Base-by-base conservation (phyloP, 1,140 invertebrate genomes). In the Rhizoglyphus robini region DNA sequence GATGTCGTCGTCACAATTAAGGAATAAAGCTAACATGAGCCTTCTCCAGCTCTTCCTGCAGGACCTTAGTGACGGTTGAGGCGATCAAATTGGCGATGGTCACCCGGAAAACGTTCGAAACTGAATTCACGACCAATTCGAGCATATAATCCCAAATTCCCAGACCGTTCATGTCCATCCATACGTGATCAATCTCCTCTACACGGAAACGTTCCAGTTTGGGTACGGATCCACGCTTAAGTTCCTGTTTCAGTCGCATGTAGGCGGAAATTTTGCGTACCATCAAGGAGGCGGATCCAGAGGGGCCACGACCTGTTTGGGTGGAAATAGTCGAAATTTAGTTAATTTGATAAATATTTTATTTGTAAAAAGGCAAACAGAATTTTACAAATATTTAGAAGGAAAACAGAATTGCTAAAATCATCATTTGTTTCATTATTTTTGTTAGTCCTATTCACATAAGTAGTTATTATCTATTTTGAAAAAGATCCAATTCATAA, bases 81-180 rank as follows among this genome's bases (percentile, higher is more conserved):
- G 48, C 29, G 13, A 72, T 63, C 25, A 67, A 38, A 58, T 71
- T 66, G 3, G 70, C 70, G 4, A 72, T 29, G 13, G 66, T 34
- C 5, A 67, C 3, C 36, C 69, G 71, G 49, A 72, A 58, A 1
- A 64, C 65, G 49, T 72, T 72, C 15, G 68, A 65, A 5, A 71
- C 54, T 3, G 70, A 46, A 48, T 72, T 72, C 0, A 69, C 48
- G 30, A 72, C 49, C 2, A 69, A 66, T 34, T 72, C 71, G 41
- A 71, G 49, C 2, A 72, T 4, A 41, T 63, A 67, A 48, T 72
- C 70, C 67, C 61, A 66, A 20, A 27, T 57, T 15, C 71, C 71
- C 5, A 72, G 54, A 4, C 71, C 71, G 36, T 67, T 59, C 1
- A 72, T 38, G 23, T 72, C 71, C 4, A 71, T 62, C 70, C 71